Evolutionary conservation across 1,140 invertebrate species (phyloP).

Genomic region (Penaeus indicus): DNA sequence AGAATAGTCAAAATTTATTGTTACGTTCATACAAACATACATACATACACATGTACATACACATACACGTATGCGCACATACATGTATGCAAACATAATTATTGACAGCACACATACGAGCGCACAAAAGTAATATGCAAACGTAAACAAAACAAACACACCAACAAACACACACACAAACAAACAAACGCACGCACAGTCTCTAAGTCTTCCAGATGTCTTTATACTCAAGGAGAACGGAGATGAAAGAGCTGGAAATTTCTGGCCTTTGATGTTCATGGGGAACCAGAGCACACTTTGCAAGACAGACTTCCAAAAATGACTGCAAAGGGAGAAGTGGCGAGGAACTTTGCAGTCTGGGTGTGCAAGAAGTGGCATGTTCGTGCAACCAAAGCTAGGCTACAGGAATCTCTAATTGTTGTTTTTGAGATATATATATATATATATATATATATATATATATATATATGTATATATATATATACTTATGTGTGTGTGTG

Average conservation of each 20-base stretch:
- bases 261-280: too few relatives aligned
- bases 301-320: too few relatives aligned
- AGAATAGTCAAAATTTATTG: too few relatives aligned
- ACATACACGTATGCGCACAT: not conserved
- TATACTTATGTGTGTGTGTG: not conserved
- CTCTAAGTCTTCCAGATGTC: not conserved
- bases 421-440: too few relatives aligned
- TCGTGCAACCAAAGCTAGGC: too few relatives aligned
- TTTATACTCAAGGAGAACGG: too few relatives aligned
- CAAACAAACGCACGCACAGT: constrained; percentile 31
- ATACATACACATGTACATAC: not conserved
- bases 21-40: not conserved
- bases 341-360: too few relatives aligned
- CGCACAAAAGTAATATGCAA: not conserved
- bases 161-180: constrained; percentile 14
- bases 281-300: too few relatives aligned
- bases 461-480: not conserved
- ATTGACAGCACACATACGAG: not conserved
- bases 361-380: too few relatives aligned
- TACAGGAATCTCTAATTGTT: too few relatives aligned
- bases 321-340: too few relatives aligned
- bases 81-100: not conserved
- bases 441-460: not conserved
- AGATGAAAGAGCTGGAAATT: too few relatives aligned
- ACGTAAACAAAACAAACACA: not conserved